These are phyloP conservation scores for Drosophila infuscata DNA, from an alignment of 2,888 invertebrate genomes.

Conservation along the genomic window DNA sequence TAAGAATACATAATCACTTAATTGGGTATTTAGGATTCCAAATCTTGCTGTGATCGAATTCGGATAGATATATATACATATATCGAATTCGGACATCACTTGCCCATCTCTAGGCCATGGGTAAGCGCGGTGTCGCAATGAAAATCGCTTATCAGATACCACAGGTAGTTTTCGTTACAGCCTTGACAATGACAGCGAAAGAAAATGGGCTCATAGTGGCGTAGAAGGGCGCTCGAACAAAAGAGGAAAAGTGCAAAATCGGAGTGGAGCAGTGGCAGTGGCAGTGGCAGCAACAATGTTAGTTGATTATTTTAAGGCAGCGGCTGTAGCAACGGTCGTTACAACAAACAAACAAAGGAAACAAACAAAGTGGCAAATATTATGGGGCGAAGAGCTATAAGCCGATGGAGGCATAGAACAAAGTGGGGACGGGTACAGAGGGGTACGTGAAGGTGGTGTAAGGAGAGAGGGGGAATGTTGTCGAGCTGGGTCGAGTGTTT, in stretches of 20 bases:
- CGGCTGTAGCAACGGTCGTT: constrained; percentile 58
- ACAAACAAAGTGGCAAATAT: constrained; percentile 69
- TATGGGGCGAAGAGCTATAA: constrained; percentile 50
- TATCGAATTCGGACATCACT: constrained; percentile 9
- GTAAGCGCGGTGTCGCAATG: constrained; percentile 28
- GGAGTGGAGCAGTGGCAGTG: constrained; percentile 31
- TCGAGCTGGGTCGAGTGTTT: constrained; percentile 72
- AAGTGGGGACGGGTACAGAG: constrained; percentile 5
- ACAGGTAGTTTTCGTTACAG: constrained; percentile 73
- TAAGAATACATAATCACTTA: neutral
- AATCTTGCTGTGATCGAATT: neutral
- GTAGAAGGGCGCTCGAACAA: constrained; percentile 19
- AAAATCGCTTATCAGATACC: constrained; percentile 51
- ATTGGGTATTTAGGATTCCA: neutral
- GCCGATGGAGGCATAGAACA: constrained; percentile 21
- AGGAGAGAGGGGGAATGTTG: neutral
- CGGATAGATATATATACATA: neutral
- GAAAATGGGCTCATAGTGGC: constrained; percentile 59
- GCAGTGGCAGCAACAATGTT: constrained; percentile 34
- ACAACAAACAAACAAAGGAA: constrained; percentile 78
- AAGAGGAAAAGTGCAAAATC: constrained; percentile 54
- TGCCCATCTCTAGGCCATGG: constrained; percentile 22
- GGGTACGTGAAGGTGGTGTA: neutral
- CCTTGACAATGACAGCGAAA: constrained; percentile 76
- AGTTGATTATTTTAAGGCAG: constrained; percentile 41